Conservation (phyloP, 2,113 vertebrate genomes). For the Tyrannus savana region DNA sequence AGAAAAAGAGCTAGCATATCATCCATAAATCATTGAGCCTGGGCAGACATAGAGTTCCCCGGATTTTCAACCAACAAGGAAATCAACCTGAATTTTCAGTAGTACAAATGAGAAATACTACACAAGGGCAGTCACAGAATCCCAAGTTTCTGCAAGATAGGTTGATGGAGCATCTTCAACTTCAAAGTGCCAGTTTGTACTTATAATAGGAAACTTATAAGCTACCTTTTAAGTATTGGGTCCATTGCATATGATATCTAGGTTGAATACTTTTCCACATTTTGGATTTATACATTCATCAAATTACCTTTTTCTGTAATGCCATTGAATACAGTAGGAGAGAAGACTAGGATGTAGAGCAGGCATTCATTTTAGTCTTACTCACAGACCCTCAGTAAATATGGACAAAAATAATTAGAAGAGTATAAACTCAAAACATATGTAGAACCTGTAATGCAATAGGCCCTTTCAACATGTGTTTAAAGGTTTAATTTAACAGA, state of each 20-base stretch:
- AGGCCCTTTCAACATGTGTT: neutral
- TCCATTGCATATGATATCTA: neutral
- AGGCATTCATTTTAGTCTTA: neutral
- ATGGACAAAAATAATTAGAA: neutral
- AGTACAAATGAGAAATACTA: neutral
- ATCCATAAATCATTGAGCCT: slow-evolving; percentile 22
- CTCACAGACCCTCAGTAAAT: neutral
- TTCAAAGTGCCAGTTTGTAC: neutral
- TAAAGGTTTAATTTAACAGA: neutral
- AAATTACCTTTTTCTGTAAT: neutral
- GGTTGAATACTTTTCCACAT: neutral
- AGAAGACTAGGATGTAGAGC: neutral
- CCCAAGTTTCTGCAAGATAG: neutral
- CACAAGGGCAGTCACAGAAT: neutral
- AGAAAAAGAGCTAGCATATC: neutral
- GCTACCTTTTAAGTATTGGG: neutral
- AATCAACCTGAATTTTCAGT: neutral
- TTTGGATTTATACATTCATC: neutral
- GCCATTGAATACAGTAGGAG: neutral
- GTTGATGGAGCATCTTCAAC: neutral
- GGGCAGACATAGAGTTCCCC: neutral
- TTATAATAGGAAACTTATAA: neutral
- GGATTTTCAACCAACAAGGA: neutral
- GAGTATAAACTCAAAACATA: neutral
- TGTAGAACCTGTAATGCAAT: neutral